Base-by-base conservation (phyloP, 2,113 vertebrate species). In the Atrichornis clamosus region DNA sequence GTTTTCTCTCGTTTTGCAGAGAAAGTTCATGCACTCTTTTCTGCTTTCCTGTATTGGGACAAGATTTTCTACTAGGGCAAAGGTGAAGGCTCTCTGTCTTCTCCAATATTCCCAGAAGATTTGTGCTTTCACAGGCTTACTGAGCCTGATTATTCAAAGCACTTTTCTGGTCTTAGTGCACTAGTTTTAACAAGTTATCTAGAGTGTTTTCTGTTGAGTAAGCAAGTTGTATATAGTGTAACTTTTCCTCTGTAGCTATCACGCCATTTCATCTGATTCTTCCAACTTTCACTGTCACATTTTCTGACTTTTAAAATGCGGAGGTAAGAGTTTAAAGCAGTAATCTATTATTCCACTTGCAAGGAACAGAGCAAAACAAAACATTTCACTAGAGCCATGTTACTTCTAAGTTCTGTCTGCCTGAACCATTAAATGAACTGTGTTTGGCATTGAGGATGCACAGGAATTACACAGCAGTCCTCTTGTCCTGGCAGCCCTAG, bases 101-200 rank as follows among this genome's bases (percentile, higher is more conserved):
- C 52, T 90, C 46, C n/a, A 89, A 11, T 77, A 84, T 64, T 60
- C 53, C 90, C 69, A 91, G 73, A 78, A 93, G 52, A 75, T 24
- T 41, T n/a, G 33, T 94, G 49, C 78, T 95, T 96, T 94, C 7
- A 4, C 93, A 82, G 39, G 26, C 49, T 87, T 95, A 70, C 87
- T 94, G 79, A 68, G 91, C 47, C 60, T 70, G 83, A 41, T 70
- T 87, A 78, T 92, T 92, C 64, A 79, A 47, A 87, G 8, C 28
- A 59, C 76, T 93, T 84, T 94, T 64, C 60, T 84, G 32, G 7
- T 96, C 50, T 95, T 84, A 89, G 80, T 81, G 60, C 91, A 49
- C 56, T 89, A n/a, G 56, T 84, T 96, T 70, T 52, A 79, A 88
- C 47, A 62, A 60, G 47, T 90, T 90, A 83, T 79, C 80, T 78